Percentiles rank a stretch among this genome's conserved stretches.
Evolutionary conservation across 2,888 invertebrate genomes (phyloP).

Genomic region (Slavum lentiscoides): DNA sequence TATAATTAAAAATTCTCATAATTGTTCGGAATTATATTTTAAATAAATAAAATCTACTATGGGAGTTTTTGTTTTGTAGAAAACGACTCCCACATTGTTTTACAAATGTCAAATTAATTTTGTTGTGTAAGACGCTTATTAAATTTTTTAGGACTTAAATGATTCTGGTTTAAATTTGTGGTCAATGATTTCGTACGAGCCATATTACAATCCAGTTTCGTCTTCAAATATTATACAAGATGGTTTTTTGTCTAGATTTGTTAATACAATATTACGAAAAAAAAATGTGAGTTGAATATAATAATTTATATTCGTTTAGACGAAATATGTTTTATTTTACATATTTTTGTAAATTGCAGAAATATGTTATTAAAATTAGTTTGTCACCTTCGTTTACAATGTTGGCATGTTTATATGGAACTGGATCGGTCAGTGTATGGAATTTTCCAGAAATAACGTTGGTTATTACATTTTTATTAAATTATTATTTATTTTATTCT

Average conservation of each 20-base stretch:
- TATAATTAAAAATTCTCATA: too few species aligned
- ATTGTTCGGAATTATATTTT: too few species aligned
- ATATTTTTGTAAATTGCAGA: conserved; percentile 35
- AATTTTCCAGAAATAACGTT: conserved; percentile 46
- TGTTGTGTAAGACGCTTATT: neutral
- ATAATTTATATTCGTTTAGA: neutral
- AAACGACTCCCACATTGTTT: neutral
- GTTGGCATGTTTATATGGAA: conserved; percentile 38
- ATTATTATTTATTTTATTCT: neutral
- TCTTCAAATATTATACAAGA: conserved; percentile 30
- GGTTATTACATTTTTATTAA: conserved; percentile 7
- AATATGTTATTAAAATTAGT: conserved; percentile 39
- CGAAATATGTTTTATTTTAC: neutral
- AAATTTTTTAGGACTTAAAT: conserved; percentile 31
- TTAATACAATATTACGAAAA: conserved; percentile 26
- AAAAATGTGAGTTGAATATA: conserved; percentile 26
- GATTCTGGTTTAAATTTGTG: conserved; percentile 48
- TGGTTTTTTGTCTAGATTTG: conserved; percentile 28
- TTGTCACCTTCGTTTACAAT: conserved; percentile 30
- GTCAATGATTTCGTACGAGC: conserved; percentile 48
- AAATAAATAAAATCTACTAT: too few species aligned
- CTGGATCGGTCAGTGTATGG: conserved; percentile 21
- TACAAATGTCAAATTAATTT: neutral
- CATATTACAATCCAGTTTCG: conserved; percentile 45
- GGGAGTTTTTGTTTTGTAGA: too few species aligned